Base-by-base conservation (phyloP, 2,113 vertebrate species). In the Oryzias woworae region DNA sequence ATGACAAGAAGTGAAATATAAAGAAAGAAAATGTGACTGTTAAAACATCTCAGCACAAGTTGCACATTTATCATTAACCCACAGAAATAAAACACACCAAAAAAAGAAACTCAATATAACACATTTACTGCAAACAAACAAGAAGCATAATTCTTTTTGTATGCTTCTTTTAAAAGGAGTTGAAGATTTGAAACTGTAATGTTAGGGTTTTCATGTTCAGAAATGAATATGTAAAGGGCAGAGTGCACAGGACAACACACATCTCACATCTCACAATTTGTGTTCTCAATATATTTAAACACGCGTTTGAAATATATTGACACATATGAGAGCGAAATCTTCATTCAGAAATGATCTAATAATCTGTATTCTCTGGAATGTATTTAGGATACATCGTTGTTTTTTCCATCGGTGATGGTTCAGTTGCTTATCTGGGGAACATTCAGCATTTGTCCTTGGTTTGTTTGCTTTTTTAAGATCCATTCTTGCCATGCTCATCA, bases 331-430 rank as follows among this genome's bases (percentile, higher is more conserved):
- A 63, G 83, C 85, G 72, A 85, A 84, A 84, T 75, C 81, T 69
- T 82, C 71, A 54, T 67, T 80, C 77, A 76, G 69, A 67, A 71
- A 89, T 91, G 87, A 73, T 73, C 73, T 74, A 75, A 67, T 85
- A 72, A 66, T 79, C 69, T 63, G 77, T 69, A 79, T 73, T 57
- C 53, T 50, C 66, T 70, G 68, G 71, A 83, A 92, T 92, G 90
- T 88, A 84, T 86, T 88, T 58, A 83, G 80, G 81, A 88, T 78
- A 90, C 88, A 89, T 77, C 69, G 70, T 62, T 84, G 91, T 92
- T 92, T 93, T 92, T 93, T 92, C 90, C 91, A 90, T 90, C 85
- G 61, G 82, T 86, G 90, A 92, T 93, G 91, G 92, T 93, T 93
- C 92, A 93, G 92, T 93, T 93, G 88, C 85, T 92, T 89, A 74